phyloP scores from a whole-genome alignment of 2,797 vertebrate species.

The Spatula clypeata region DNA sequence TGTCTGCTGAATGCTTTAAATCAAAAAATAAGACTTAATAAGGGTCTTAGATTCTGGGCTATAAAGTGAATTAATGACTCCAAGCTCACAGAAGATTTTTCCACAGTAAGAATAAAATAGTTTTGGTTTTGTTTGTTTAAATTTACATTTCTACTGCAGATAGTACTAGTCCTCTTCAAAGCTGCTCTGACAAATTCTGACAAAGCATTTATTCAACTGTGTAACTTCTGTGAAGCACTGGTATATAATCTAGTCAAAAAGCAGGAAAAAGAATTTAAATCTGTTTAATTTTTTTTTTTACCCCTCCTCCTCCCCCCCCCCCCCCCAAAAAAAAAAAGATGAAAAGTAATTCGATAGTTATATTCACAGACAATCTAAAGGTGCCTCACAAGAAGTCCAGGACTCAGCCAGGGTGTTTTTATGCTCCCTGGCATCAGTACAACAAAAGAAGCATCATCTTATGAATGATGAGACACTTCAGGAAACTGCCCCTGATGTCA shows the following conservation, averaged over 20 bases:
- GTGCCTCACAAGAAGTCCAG: neutral
- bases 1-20: neutral
- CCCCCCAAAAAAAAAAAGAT: accelerated
- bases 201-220: neutral
- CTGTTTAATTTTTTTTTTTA: neutral
- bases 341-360: neutral
- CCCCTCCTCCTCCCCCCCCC: no score
- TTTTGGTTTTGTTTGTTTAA: neutral
- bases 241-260: neutral
- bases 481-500: neutral
- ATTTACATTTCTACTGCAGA: neutral
- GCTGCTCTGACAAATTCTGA: neutral
- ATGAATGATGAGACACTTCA: neutral
- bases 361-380: neutral
- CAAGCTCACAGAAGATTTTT: neutral
- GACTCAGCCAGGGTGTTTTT: neutral
- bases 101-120: accelerated
- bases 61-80: neutral
- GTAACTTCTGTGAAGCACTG: neutral
- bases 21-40: neutral
- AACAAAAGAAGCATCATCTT: neutral
- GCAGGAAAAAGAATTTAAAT: neutral
- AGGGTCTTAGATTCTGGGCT: neutral
- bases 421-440: neutral
- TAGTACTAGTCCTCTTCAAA: slow-evolving; percentile 4